Conservation (phyloP, 2,797 vertebrate species). For the Sciurus vulgaris region DNA sequence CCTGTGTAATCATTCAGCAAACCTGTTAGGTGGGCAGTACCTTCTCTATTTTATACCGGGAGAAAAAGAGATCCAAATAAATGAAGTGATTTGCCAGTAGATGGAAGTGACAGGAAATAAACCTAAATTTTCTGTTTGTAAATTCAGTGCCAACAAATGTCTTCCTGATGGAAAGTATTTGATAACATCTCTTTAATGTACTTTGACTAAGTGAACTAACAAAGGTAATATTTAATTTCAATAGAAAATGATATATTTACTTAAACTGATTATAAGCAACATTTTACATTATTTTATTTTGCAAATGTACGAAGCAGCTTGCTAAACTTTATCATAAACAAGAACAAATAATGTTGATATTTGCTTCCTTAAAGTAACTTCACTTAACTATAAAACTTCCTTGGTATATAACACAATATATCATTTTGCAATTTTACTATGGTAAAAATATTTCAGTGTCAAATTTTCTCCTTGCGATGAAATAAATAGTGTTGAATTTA, state of each 20-base stretch:
- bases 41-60: not conserved
- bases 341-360: not conserved
- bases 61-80: not conserved
- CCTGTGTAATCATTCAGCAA: not conserved
- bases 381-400: not conserved
- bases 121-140: not conserved
- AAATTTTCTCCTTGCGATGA: not conserved
- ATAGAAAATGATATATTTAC: not conserved
- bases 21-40: not conserved
- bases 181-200: not conserved
- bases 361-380: not conserved
- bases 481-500: not conserved
- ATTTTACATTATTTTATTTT: not conserved
- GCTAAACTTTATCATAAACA: not conserved
- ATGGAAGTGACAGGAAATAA: not conserved
- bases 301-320: not conserved
- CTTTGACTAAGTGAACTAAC: not conserved
- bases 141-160: not conserved
- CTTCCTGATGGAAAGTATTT: not conserved
- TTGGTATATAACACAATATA: not conserved
- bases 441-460: not conserved
- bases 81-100: not conserved
- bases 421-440: not conserved
- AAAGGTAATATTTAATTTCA: not conserved
- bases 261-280: not conserved